Percentiles rank a stretch among this genome's conserved stretches.
Conservation (phyloP, 2,797 vertebrate species). For the Sciurus carolinensis region DNA sequence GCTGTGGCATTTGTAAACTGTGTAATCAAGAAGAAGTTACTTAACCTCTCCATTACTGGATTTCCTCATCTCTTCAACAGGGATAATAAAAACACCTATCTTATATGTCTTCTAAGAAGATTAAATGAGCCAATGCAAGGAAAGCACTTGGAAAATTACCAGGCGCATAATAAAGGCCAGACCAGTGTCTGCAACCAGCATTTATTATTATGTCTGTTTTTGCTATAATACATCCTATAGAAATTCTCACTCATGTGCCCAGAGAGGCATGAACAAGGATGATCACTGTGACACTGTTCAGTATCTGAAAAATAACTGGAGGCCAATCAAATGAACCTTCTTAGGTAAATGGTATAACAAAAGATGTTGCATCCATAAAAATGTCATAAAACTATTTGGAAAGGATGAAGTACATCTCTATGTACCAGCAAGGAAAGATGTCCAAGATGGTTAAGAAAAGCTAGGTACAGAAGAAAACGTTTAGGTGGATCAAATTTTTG, state of each 20-base stretch:
- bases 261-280: background rate
- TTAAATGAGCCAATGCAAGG: background rate
- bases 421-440: background rate
- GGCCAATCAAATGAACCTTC: background rate
- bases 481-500: background rate
- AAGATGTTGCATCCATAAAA: background rate
- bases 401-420: background rate
- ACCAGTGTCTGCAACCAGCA: background rate
- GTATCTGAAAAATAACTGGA: background rate
- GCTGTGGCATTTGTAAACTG: background rate
- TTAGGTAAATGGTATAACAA: background rate
- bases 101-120: background rate
- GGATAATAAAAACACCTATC: background rate
- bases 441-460: background rate
- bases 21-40: background rate
- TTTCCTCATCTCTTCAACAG: background rate
- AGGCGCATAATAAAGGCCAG: background rate
- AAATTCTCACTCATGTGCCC: background rate
- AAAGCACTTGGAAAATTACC: background rate
- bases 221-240: background rate
- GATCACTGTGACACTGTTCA: background rate
- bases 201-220: background rate
- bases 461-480: background rate
- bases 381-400: background rate
- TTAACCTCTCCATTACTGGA: background rate